phyloP scores from a whole-genome alignment of 2,797 vertebrate genomes.

The Falco naumanni region DNA sequence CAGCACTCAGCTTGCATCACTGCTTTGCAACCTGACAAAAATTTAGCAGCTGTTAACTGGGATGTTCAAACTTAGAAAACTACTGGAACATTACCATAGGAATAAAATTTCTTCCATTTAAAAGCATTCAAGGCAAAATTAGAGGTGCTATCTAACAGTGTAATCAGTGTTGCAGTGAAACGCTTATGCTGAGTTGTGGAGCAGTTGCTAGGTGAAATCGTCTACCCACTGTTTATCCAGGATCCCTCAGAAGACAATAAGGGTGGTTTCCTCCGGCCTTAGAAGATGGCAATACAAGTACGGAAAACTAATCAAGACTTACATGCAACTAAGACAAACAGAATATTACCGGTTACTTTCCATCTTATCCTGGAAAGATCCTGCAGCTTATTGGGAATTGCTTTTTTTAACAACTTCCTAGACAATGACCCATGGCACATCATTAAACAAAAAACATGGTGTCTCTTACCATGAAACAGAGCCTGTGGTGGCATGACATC shows the following conservation, averaged over 20 bases:
- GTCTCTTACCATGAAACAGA: slow-evolving; percentile 90
- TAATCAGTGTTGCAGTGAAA: neutral
- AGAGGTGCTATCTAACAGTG: neutral
- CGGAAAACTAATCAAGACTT: neutral
- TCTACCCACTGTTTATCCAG: neutral
- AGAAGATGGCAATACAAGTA: neutral
- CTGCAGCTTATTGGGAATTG: neutral
- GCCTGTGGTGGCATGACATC: slow-evolving; percentile 97
- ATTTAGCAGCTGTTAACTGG: neutral
- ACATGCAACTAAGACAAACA: neutral
- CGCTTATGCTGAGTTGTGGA: neutral
- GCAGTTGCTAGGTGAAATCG: neutral
- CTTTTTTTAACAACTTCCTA: neutral
- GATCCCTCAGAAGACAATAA: neutral
- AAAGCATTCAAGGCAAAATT: neutral
- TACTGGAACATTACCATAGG: neutral
- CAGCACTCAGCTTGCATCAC: neutral
- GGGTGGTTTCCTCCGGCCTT: neutral
- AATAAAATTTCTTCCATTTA: neutral
- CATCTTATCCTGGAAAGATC: neutral
- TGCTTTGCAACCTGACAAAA: neutral
- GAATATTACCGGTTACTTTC: neutral
- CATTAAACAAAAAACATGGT: neutral
- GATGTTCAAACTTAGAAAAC: neutral
- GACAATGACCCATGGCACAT: rapidly evolving